Base-by-base conservation (phyloP, 2,888 invertebrate genomes). In the Fragum whitleyi region DNA sequence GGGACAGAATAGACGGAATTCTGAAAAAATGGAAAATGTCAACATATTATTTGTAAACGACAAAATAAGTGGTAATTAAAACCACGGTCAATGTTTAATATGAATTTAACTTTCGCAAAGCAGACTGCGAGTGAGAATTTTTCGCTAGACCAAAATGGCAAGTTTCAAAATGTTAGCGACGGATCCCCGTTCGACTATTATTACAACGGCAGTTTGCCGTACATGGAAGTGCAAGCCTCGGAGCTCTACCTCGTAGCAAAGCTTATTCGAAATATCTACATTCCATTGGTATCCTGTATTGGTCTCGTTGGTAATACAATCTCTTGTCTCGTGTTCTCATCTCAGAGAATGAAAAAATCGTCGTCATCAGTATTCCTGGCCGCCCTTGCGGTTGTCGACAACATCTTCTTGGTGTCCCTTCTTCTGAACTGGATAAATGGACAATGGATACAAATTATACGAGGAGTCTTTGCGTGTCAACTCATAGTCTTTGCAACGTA, bases 341-440 rank as follows among this genome's bases (percentile, higher is more conserved):
- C 95, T 57, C 96, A 96, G 47, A 96, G 96, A 86, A 94, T 97
- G 77, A 95, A 96, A 19, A 95, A 96, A 68, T 95, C 96, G 16
- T 96, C 97, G 0, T 97, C 97, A 0, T 96, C 96, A 80, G 96
- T 96, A 86, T 97, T 97, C 92, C 94, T 97, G 83, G 96, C 96
- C 0, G 96, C 96, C 0, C 93, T 97, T 65, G 97, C 97, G 0
- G 93, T 97, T 89, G 89, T 77, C n/a, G 85, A 85, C 71, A 84
- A 86, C 59, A 61, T 81, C 0, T 84, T 86, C 53, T 93, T 97
- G 21, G 86, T 96, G 0, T 95, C 95, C 19, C 93, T 97, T 0
- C 94, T 97, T 36, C 28, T 87, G 7, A 85, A 82, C 0, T 91
- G 91, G 90, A 74, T 89, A 2, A 86, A 87, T 36, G 83, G 85